A percentile compares a stretch with the other conserved stretches of the same genome.
These are phyloP conservation scores for Parotocinclus haroldoi DNA, from an alignment of 2,797 vertebrate genomes.

Conservation along the genomic window DNA sequence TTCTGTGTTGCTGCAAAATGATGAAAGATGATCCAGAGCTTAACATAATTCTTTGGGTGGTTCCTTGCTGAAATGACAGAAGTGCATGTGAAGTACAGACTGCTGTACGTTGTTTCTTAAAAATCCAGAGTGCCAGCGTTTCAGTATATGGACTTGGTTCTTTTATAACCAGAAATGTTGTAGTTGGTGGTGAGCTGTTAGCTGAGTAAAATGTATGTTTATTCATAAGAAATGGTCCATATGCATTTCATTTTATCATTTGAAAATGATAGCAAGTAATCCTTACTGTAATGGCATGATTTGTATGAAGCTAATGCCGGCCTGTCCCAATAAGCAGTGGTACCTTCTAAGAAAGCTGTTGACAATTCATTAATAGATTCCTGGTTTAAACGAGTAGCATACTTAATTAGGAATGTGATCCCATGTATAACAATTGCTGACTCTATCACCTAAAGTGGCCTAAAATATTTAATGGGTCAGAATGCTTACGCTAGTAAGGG, in stretches of 20 bases:
- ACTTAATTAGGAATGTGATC: background rate
- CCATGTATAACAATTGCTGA: background rate
- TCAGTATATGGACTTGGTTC: too few relatives aligned
- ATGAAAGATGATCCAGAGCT: conserved; percentile 21
- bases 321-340: too few relatives aligned
- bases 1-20: conserved; percentile 22
- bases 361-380: background rate
- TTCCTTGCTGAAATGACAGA: conserved; percentile 34
- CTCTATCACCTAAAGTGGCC: background rate
- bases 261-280: too few relatives aligned
- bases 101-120: conserved; percentile 12
- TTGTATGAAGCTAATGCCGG: too few relatives aligned
- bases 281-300: too few relatives aligned
- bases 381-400: background rate
- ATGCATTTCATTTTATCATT: too few relatives aligned
- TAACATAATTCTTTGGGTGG: conserved; percentile 20
- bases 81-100: conserved; percentile 13
- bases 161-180: background rate
- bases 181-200: background rate
- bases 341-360: too few relatives aligned
- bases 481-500: conserved; percentile 11
- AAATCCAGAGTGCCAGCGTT: background rate
- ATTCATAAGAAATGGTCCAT: too few relatives aligned
- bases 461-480: conserved; percentile 11
- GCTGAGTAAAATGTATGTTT: too few relatives aligned